phyloP scores from a whole-genome alignment of 2,888 invertebrate species.

The Atethmia centrago region DNA sequence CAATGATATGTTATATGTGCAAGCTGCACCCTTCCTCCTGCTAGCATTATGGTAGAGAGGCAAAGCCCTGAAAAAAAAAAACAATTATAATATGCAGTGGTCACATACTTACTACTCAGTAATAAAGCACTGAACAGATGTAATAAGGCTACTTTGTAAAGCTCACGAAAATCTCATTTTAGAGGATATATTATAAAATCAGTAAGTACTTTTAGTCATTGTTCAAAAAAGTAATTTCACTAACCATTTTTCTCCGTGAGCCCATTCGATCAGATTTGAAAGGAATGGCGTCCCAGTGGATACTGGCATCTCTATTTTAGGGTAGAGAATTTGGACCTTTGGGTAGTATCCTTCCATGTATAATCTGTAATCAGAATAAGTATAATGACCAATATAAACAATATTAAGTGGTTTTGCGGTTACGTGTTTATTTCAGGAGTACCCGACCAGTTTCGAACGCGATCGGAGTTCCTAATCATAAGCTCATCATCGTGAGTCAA shows the following conservation, averaged over 20 bases:
- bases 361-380: slow-evolving; percentile 86
- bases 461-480: background rate
- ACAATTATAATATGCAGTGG: background rate
- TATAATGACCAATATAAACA: background rate
- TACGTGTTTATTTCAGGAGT: background rate
- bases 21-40: slow-evolving; percentile 69
- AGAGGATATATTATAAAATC: background rate
- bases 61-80: slow-evolving; percentile 70
- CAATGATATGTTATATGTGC: slow-evolving; percentile 62
- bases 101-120: background rate
- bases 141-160: background rate
- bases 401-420: background rate
- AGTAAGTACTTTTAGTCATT: background rate
- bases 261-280: slow-evolving; percentile 95
- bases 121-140: background rate
- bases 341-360: slow-evolving; percentile 94
- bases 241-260: slow-evolving; percentile 93
- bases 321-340: slow-evolving; percentile 93
- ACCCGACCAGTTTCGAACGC: background rate
- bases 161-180: background rate
- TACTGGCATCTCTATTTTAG: slow-evolving; percentile 94
- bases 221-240: slow-evolving; percentile 14
- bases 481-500: background rate
- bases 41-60: slow-evolving; percentile 68
- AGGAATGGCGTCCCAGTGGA: slow-evolving; percentile 95